These are phyloP conservation scores for Heliconius nattereri DNA, from an alignment of 1,140 invertebrate genomes.

Conservation along the genomic window DNA sequence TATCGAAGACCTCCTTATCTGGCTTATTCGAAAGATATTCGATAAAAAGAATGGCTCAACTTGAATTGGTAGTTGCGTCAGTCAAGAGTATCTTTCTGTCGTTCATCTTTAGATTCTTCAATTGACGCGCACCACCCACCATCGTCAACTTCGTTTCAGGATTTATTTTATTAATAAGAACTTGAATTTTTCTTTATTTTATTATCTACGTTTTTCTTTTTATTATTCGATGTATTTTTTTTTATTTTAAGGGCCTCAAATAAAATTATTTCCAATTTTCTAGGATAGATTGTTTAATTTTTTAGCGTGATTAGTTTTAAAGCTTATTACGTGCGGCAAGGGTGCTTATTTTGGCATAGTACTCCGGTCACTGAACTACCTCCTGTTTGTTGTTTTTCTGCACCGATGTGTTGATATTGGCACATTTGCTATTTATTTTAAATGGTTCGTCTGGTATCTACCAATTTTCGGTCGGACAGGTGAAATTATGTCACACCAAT, in stretches of 20 bases:
- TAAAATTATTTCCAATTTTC: too few relatives aligned
- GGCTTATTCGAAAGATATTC: conserved; percentile 39
- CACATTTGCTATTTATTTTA: conserved; percentile 76
- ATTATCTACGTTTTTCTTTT: neutral
- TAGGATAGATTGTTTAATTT: neutral
- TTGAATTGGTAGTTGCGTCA: conserved; percentile 45
- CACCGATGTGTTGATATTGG: conserved; percentile 73
- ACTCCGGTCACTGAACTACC: conserved; percentile 66
- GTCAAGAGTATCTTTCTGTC: conserved; percentile 56
- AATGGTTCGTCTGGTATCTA: conserved; percentile 44
- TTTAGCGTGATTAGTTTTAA: conserved; percentile 26
- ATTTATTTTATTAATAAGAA: conserved; percentile 39
- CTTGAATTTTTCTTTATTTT: conserved; percentile 6
- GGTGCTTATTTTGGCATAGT: conserved; percentile 74
- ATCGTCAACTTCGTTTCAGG: conserved; percentile 31
- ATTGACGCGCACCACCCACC: conserved; percentile 59
- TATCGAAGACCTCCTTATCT: conserved; percentile 40
- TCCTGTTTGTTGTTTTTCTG: conserved; percentile 76
- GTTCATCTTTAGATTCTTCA: conserved; percentile 54
- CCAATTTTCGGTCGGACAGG: conserved; percentile 59
- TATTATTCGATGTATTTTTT: neutral
- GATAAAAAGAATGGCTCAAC: conserved; percentile 36
- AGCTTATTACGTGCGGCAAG: conserved; percentile 61
- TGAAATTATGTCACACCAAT: conserved; percentile 51
- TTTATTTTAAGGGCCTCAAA: neutral